Conservation (phyloP, 2,888 invertebrate species). For the Platycnemis pennipes region DNA sequence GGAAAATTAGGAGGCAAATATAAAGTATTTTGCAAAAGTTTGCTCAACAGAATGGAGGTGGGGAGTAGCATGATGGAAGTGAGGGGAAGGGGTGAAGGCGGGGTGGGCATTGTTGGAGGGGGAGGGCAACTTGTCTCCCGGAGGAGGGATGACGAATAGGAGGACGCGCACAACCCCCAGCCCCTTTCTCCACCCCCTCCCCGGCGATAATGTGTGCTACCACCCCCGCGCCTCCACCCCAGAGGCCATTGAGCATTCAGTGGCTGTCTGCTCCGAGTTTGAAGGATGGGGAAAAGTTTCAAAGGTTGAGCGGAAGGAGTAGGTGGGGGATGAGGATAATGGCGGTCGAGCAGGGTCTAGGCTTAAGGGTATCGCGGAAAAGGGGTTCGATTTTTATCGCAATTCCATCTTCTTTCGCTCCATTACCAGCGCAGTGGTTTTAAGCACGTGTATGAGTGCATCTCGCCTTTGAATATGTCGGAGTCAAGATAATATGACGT, state of each 20-base stretch:
- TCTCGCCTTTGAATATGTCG: too few relatives aligned
- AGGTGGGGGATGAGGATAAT: not conserved
- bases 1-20: not conserved
- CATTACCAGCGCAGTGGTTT: not conserved
- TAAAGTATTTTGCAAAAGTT: conserved; percentile 15
- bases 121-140: not conserved
- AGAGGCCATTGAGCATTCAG: not conserved
- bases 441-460: not conserved
- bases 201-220: not conserved
- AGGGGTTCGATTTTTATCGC: not conserved
- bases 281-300: conserved; percentile 32
- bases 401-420: not conserved
- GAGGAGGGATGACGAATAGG: not conserved
- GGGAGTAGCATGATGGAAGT: too few relatives aligned
- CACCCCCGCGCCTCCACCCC: not conserved
- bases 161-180: not conserved
- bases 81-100: not conserved
- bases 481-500: too few relatives aligned
- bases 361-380: not conserved
- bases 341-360: not conserved
- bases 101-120: not conserved
- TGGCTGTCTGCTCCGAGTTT: not conserved
- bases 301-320: not conserved
- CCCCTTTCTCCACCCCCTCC: not conserved
- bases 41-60: not conserved